These are phyloP conservation scores for Heliconius ismenius DNA, from an alignment of 2,888 invertebrate genomes.

Conservation along the genomic window DNA sequence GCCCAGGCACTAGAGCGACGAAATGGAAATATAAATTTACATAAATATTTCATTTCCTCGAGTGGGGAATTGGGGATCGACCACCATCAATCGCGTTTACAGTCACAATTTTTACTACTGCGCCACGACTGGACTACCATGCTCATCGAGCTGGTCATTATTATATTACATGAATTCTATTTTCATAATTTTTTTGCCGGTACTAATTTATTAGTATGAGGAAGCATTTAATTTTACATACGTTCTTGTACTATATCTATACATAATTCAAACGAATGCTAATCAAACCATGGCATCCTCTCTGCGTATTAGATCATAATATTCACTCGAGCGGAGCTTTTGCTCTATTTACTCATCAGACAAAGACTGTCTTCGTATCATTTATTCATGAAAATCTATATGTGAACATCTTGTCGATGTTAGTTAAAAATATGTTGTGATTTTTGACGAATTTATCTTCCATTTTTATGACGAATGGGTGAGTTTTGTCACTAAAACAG, in stretches of 20 bases:
- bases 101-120: too few species aligned
- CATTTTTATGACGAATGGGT: slow-evolving; percentile 7
- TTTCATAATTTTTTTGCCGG: neutral
- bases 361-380: slow-evolving; percentile 53
- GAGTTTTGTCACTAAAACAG: neutral
- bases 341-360: slow-evolving; percentile 66
- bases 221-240: neutral
- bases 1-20: too few species aligned
- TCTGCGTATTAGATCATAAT: slow-evolving; percentile 39
- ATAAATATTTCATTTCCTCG: too few species aligned
- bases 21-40: too few species aligned
- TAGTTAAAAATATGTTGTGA: neutral
- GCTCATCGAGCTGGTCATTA: neutral
- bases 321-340: slow-evolving; percentile 62
- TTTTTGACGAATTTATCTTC: neutral
- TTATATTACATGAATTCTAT: neutral
- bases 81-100: too few species aligned
- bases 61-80: too few species aligned
- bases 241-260: neutral
- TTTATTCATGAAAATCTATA: slow-evolving; percentile 47
- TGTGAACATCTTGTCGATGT: slow-evolving; percentile 24
- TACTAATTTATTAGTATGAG: too few species aligned
- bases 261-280: slow-evolving; percentile 7
- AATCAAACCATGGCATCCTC: slow-evolving; percentile 23
- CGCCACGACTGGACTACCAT: too few species aligned